Evolutionary conservation across 2,888 invertebrate genomes (phyloP), one percentile per base, ranked within the genome.

Genomic region (Sclerodermus sp.): DNA sequence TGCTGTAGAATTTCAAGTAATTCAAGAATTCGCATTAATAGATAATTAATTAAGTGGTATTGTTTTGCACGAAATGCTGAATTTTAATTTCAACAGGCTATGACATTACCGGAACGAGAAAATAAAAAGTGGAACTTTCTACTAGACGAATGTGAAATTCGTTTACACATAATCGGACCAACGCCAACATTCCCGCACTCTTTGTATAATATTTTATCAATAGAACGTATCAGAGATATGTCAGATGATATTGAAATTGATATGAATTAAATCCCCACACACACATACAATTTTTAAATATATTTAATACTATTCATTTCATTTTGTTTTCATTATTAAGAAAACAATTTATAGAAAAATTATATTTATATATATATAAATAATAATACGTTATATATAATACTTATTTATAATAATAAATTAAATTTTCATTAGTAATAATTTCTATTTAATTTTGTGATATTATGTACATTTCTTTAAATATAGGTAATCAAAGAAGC

Each of bases 121-220:
- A 60, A 67, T 31, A 48, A 77, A 13, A 76, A 76, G 39, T 70
- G 64, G 67, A 69, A 62, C 34, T 70, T 68, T 36, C 38, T 61
- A 15, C 46, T 68, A 23, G 60, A 65, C 18, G 62, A 58, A n/a
- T 76, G 67, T 41, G 68, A 70, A 15, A 55, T 74, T 3, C 68
- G 72, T n/a, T 55, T 77, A 39, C 76, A 77, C 49, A 61, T 78
- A 18, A 32, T 77, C 2, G 76, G 76, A 1, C 72, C 77, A n/a
- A 68, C 74, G 0, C 15, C 57, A 1, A 47, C 53, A 1, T 72
- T 62, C 17, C 62, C 67, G 1, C 70, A 64, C 2, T 56, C 74
- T 0, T 50, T 73, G 4, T 77, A 77, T 47, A 77, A 76, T 41
- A 67, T 78, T 42, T 53, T 77, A 30, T 68, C 71, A 5, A 66